Evolutionary conservation across 2,113 vertebrate genomes (phyloP), one percentile per base, ranked within the genome.

Genomic region (Smithornis capensis): DNA sequence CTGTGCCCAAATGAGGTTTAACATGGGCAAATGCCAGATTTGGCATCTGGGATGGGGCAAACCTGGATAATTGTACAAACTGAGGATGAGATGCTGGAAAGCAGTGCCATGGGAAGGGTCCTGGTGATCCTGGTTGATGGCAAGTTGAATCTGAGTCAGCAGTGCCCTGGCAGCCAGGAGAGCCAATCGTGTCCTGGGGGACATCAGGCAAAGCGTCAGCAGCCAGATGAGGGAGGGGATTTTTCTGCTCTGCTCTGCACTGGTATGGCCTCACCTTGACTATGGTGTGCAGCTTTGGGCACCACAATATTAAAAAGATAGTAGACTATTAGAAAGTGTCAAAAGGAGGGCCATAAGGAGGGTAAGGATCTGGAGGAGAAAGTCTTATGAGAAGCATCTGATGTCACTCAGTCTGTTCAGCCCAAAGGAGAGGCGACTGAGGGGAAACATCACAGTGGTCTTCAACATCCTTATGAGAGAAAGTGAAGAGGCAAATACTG

Each of bases 161-260:
- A 45, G 68, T 14, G 33, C 33, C 28, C 38, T 53, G 38, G 45
- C 16, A 82, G 28, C 8, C 53, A 68, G 16, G 28, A 68, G 24
- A 33, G 19, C 7, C 38, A 45, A 0, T 3, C 0, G 0, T 10
- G 50, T 24, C 52, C 27, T 44, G 52, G 15, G 33, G 31, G 1
- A 0, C 8, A 75, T 14, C 52, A 74, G 59, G 27, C 0, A 7
- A 53, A 89, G 28, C 45, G 67, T 60, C 1, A 0, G 19, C 69
- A 89, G 38, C 45, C 0, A 0, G 53, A n/a, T n/a, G n/a, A n/a
- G 45, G n/a, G 16, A 53, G 62, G 37, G 44, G 13, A 60, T n/a
- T 75, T 45, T 82, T 12, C 53, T 0, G 1, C 33, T 59, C 5
- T 74, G 33, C 60, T 67, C 77, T 67, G 86, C 3, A 0, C 19